phyloP scores from a whole-genome alignment of 2,797 vertebrate genomes.

The Anguilla pacifica region DNA sequence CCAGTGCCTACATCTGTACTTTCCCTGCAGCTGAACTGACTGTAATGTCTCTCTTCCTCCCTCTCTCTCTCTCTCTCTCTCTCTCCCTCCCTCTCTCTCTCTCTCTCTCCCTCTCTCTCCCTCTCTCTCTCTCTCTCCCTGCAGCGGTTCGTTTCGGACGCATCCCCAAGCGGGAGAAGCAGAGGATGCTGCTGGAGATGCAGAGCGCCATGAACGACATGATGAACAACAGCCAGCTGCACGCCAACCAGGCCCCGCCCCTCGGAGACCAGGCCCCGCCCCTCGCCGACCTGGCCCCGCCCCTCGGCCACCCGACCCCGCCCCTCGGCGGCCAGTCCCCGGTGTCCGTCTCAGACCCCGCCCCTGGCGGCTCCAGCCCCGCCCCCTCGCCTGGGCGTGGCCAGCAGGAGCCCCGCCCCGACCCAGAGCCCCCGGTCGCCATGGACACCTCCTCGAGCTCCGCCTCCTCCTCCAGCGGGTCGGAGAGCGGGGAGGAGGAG shows the following conservation, averaged over 20 bases:
- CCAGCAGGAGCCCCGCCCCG: slow-evolving; percentile 51
- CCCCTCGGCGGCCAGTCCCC: background rate
- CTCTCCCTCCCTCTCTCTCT: background rate
- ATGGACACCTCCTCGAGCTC: slow-evolving; percentile 77
- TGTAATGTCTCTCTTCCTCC: too few species aligned
- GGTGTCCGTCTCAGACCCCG: slow-evolving; percentile 32
- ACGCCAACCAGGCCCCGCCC: slow-evolving; percentile 69
- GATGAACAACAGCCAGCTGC: slow-evolving; percentile 90
- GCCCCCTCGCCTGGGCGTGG: slow-evolving; percentile 69
- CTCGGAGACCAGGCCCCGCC: slow-evolving; percentile 39
- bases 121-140: background rate
- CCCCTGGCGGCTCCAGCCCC: slow-evolving; percentile 68
- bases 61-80: too few species aligned
- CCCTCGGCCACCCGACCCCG: background rate
- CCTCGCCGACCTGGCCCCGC: slow-evolving; percentile 66
- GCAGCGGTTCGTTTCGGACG: slow-evolving; percentile 95
- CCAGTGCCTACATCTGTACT: too few species aligned
- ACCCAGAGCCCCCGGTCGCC: slow-evolving; percentile 65
- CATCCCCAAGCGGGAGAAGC: slow-evolving; percentile 96
- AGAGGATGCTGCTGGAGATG: slow-evolving; percentile 98
- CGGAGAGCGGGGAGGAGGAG: slow-evolving; percentile 93
- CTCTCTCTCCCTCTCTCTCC: too few species aligned
- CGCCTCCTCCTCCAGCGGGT: slow-evolving; percentile 65
- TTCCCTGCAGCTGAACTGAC: too few species aligned
- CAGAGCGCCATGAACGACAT: slow-evolving; percentile 98